Conservation (phyloP, 2,797 vertebrate genomes). For the Hyperoplus lanceolatus region DNA sequence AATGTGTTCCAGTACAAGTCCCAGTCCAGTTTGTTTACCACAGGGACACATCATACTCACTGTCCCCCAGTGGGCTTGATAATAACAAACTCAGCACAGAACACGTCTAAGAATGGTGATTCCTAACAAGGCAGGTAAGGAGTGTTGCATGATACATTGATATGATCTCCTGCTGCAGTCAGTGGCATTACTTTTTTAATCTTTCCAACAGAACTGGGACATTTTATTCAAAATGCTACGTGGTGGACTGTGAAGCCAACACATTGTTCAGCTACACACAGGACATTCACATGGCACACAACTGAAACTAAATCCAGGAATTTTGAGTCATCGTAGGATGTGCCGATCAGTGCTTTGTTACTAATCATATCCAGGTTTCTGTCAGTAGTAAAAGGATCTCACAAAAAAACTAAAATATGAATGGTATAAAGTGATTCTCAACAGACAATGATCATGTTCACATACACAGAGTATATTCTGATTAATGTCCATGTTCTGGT, state of each 20-base stretch:
- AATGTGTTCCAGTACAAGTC: slow-evolving; percentile 28
- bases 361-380: slow-evolving; percentile 15
- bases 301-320: neutral
- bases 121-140: neutral
- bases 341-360: neutral
- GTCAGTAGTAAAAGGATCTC: neutral
- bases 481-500: too few relatives aligned
- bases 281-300: neutral
- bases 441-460: too few relatives aligned
- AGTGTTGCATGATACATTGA: neutral
- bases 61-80: slow-evolving; percentile 17
- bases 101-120: neutral
- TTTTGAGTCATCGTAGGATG: neutral
- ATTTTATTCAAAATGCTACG: neutral
- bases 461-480: too few relatives aligned
- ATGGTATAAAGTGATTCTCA: too few relatives aligned
- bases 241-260: neutral
- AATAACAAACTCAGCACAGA: neutral
- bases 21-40: slow-evolving; percentile 34
- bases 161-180: slow-evolving; percentile 19
- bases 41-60: slow-evolving; percentile 12
- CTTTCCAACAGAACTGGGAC: slow-evolving; percentile 18
- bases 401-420: neutral
- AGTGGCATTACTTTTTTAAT: slow-evolving; percentile 20
- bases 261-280: neutral